Evolutionary conservation across 2,797 vertebrate species (phyloP).

Genomic region (Halcyon smyrnensis): DNA sequence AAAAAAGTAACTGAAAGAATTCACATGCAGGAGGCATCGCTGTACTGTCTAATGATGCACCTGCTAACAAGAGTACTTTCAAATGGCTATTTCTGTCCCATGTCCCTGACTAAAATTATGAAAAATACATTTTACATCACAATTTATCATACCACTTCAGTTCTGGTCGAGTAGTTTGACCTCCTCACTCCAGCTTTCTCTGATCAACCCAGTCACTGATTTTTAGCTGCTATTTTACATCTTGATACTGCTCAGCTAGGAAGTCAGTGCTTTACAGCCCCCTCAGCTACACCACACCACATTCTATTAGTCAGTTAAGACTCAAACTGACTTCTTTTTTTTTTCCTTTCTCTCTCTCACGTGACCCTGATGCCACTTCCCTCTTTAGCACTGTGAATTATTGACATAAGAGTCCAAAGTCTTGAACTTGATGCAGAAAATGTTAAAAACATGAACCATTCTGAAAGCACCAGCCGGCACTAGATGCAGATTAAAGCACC

Average conservation of each 20-base stretch:
- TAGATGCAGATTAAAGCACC: neutral
- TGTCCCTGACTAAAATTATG: neutral
- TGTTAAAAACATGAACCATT: conserved; percentile 40
- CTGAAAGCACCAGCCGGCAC: neutral
- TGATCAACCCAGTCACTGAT: neutral
- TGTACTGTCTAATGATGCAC: neutral
- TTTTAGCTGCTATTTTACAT: neutral
- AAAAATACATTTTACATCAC: neutral
- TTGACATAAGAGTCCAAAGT: conserved; percentile 63
- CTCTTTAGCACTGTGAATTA: conserved; percentile 56
- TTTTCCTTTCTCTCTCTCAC: neutral
- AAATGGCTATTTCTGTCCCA: neutral
- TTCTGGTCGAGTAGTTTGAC: neutral
- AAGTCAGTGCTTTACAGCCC: neutral
- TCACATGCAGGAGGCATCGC: neutral
- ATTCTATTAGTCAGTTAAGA: neutral
- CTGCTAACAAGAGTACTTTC: neutral
- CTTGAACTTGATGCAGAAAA: conserved; percentile 14
- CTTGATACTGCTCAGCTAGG: neutral
- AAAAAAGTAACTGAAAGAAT: neutral
- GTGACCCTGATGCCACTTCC: conserved; percentile 19
- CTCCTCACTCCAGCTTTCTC: neutral
- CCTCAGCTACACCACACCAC: neutral
- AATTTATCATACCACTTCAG: neutral
- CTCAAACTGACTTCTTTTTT: neutral